Conservation (phyloP, 2,113 vertebrate species). For the Saguinus midas region DNA sequence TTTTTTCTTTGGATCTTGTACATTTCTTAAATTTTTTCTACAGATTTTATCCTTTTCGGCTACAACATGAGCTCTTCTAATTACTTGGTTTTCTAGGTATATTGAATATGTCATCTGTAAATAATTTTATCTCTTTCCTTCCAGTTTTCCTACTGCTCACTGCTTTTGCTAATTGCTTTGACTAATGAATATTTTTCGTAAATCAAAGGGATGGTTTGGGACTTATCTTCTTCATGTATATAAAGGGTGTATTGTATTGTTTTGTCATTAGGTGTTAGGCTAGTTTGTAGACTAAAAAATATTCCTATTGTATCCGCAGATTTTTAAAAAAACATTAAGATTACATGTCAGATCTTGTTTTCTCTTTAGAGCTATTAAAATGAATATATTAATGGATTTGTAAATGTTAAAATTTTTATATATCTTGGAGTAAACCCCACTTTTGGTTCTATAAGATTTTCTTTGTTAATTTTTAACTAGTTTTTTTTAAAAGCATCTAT, state of each 20-base stretch:
- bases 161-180: constrained; percentile 4
- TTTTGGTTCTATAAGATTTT: neutral
- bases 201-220: neutral
- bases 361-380: neutral
- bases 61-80: neutral
- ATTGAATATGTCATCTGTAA: neutral
- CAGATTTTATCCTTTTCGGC: neutral
- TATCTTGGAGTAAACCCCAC: neutral
- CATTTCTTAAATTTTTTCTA: neutral
- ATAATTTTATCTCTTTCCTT: constrained; percentile 28
- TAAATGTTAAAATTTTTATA: neutral
- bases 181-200: neutral
- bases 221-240: neutral
- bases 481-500: constrained; percentile 8
- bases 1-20: neutral
- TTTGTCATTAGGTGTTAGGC: neutral
- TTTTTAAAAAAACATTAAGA: constrained; percentile 39
- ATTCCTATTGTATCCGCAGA: neutral
- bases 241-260: neutral
- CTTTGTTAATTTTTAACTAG: constrained; percentile 9
- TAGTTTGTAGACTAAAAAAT: constrained; percentile 37
- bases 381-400: constrained; percentile 17
- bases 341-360: constrained; percentile 11
- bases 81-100: neutral
- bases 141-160: neutral